Evolutionary conservation across 2,113 vertebrate genomes (phyloP), one percentile per base, ranked within the genome.

Genomic region (Caretta caretta): DNA sequence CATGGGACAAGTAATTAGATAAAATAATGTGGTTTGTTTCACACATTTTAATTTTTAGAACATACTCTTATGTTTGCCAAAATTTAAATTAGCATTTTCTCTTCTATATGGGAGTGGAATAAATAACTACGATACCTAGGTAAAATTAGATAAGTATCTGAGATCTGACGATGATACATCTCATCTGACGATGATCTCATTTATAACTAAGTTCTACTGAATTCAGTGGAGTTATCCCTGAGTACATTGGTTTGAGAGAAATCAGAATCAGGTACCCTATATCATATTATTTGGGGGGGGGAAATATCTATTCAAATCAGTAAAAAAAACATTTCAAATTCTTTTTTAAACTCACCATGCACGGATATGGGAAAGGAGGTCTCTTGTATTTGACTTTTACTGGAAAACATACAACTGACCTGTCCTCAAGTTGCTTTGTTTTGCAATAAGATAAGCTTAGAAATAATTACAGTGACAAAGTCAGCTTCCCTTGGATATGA

Each of bases 381-480:
- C 85, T 35, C 69, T 75, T 76, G 6, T 11, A 24, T 90, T 76
- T 92, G 38, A 54, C 8, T 79, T 90, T 50, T 86, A 80, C 89
- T 81, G 91, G 88, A 95, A 97, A 96, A 97, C 54, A 91, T 94
- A 25, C 27, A 93, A 92, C 2, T 3, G 89, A 69, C 93, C 79
- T 96, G 93, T 97, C 94, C 96, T 96, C 94, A 69, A 96, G 89
- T 94, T 88, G 85, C 83, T 95, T 93, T 95, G 83, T 62, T 97
- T 96, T 92, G 88, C 89, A 97, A 94, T 51, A 96, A 69, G 94
- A 93, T 87, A 56, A 90, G 87, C 69, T 97, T 69, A 80, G 90
- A 80, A 96, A 49, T 96, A 97, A 97, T 97, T 96, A 91, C 54
- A 93, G 89, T 46, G 91, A 80, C 93, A 17, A 96, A 95, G 93